Conservation (phyloP, 2,797 vertebrate species). For the Acipenser oxyrinchus region DNA sequence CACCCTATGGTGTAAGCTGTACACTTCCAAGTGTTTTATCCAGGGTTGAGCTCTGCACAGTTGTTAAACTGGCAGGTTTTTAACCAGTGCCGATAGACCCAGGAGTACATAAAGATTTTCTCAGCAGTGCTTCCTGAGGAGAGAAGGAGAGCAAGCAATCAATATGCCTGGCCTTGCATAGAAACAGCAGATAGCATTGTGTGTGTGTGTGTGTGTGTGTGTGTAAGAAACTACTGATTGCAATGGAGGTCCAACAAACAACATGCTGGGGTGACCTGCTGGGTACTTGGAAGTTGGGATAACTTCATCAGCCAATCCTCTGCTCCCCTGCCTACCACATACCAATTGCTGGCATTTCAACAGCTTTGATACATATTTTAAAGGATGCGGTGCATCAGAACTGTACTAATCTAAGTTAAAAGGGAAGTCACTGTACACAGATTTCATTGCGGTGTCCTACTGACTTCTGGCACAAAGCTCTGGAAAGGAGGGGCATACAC, state of each 20-base stretch:
- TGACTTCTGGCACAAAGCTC: constrained; percentile 37
- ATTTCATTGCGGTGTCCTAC: constrained; percentile 33
- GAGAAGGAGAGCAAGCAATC: constrained; percentile 45
- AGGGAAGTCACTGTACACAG: constrained; percentile 44
- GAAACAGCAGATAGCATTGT: constrained; percentile 38
- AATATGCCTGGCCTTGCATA: constrained; percentile 44
- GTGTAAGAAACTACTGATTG: constrained; percentile 42
- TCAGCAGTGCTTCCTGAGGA: constrained; percentile 56
- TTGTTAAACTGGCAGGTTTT: constrained; percentile 59
- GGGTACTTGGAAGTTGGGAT: constrained; percentile 60
- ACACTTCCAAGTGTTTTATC: constrained; percentile 40
- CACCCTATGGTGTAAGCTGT: constrained; percentile 51
- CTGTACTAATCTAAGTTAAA: constrained; percentile 62
- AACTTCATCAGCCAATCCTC: constrained; percentile 55
- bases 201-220: constrained; percentile 28
- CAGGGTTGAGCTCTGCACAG: constrained; percentile 52
- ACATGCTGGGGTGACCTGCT: constrained; percentile 50
- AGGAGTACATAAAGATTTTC: constrained; percentile 64
- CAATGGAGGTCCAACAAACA: constrained; percentile 42
- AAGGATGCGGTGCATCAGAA: constrained; percentile 53
- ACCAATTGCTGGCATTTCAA: constrained; percentile 62
- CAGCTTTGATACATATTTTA: constrained; percentile 67
- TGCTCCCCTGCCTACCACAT: constrained; percentile 47
- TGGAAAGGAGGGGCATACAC: constrained; percentile 40
- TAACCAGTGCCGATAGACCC: constrained; percentile 51